Evolutionary conservation across 2,797 vertebrate genomes (phyloP).

Genomic region (Agapornis canus): DNA sequence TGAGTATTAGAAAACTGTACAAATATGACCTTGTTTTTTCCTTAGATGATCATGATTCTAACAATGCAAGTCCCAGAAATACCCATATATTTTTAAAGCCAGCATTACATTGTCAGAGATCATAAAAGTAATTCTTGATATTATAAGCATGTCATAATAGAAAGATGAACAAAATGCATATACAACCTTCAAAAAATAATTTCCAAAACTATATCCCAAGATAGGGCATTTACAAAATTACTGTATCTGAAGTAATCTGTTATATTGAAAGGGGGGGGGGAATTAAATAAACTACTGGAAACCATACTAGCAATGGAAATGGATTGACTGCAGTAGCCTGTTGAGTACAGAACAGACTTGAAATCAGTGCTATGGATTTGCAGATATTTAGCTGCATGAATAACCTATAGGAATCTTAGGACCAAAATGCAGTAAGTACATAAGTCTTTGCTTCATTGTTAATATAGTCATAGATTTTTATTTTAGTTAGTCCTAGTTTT

Average conservation of each 20-base stretch:
- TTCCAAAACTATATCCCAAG: not conserved
- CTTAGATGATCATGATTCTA: not conserved
- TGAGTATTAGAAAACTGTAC: not conserved
- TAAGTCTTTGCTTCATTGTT: not conserved
- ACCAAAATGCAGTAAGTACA: rapidly evolving
- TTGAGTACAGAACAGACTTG: not conserved
- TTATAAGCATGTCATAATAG: not conserved
- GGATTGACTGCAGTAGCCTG: not conserved
- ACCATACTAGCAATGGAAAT: not conserved
- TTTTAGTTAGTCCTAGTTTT: not conserved
- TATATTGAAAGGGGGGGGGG: not conserved
- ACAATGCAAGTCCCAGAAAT: not conserved
- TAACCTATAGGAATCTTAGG: not conserved
- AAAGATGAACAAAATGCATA: not conserved
- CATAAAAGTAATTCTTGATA: not conserved
- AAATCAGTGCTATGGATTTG: not conserved
- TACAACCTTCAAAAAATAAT: not conserved
- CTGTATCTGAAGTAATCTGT: not conserved
- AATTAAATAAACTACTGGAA: not conserved
- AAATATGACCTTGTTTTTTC: not conserved
- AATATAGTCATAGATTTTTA: not conserved
- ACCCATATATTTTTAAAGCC: not conserved
- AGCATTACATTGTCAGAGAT: not conserved
- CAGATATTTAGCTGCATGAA: not conserved
- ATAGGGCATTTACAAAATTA: not conserved